These are phyloP conservation scores for Osedax frankpressi DNA, from an alignment of 2,888 invertebrate genomes.

Conservation along the genomic window DNA sequence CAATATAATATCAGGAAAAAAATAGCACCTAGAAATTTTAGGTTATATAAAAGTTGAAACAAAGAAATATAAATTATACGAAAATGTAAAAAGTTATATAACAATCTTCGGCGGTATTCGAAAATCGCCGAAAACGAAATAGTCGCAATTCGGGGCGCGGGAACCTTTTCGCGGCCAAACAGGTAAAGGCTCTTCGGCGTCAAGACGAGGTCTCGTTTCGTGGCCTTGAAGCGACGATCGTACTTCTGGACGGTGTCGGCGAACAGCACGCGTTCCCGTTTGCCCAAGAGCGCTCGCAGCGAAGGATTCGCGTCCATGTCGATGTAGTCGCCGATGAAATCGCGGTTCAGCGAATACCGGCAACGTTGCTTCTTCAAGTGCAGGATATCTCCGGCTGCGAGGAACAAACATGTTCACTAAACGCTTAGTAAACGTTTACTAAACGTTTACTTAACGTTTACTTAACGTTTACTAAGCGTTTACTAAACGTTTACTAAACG, in stretches of 20 bases:
- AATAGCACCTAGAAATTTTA: no score
- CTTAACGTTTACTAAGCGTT: background rate
- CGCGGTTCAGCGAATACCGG: slow-evolving; percentile 54
- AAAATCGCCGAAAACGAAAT: no score
- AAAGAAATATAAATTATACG: no score
- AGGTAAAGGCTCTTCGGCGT: slow-evolving; percentile 53
- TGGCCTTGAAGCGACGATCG: slow-evolving; percentile 57
- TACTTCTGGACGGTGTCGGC: slow-evolving; percentile 57
- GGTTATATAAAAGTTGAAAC: no score
- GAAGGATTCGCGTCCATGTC: slow-evolving; percentile 55
- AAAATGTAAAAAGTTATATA: no score
- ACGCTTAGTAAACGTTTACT: no score
- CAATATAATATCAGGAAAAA: no score
- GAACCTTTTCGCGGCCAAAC: slow-evolving; percentile 54
- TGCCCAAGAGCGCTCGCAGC: slow-evolving; percentile 52
- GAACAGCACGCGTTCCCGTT: slow-evolving; percentile 56
- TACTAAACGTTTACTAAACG: background rate
- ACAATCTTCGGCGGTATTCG: no score
- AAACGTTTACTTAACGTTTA: no score
- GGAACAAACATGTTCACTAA: no score
- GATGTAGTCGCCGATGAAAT: slow-evolving; percentile 60
- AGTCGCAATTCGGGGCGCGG: no score
- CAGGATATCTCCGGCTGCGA: slow-evolving; percentile 49
- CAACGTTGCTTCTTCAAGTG: slow-evolving; percentile 55
- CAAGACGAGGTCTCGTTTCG: slow-evolving; percentile 54